Conservation (phyloP, 2,888 invertebrate species). For the Volucella zonaria region DNA sequence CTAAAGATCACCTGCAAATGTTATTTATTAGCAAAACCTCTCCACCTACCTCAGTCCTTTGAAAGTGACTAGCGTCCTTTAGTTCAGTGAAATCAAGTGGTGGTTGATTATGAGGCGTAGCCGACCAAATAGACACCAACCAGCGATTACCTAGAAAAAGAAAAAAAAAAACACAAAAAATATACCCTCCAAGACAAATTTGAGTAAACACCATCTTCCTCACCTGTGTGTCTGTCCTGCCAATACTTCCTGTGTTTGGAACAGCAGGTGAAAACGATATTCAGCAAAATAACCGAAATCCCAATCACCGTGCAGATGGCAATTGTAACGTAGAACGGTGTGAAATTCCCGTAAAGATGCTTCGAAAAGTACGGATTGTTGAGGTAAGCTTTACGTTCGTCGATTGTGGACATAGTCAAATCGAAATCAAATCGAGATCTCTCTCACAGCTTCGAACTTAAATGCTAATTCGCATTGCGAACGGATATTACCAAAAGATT, state of each 20-base stretch:
- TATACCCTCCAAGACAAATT: slow-evolving; percentile 20
- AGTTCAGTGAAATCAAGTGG: slow-evolving; percentile 91
- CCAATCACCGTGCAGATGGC: slow-evolving; percentile 90
- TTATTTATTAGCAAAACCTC: background rate
- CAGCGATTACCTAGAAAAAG: slow-evolving; percentile 89
- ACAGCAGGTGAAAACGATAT: slow-evolving; percentile 91
- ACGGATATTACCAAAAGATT: slow-evolving; percentile 4
- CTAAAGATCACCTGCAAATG: background rate
- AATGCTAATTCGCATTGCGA: slow-evolving; percentile 51
- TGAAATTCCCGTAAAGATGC: slow-evolving; percentile 88
- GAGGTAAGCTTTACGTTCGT: slow-evolving; percentile 85
- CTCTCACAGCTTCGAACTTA: slow-evolving; percentile 27
- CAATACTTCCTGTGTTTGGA: slow-evolving; percentile 91
- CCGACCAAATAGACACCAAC: slow-evolving; percentile 92
- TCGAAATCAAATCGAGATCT: slow-evolving; percentile 16
- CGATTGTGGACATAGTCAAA: slow-evolving; percentile 85
- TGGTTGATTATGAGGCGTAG: slow-evolving; percentile 91
- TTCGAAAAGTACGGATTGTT: slow-evolving; percentile 86
- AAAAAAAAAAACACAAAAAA: slow-evolving; percentile 20
- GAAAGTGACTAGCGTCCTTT: slow-evolving; percentile 83
- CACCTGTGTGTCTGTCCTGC: slow-evolving; percentile 90
- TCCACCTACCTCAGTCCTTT: slow-evolving; percentile 78
- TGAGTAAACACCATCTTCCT: background rate
- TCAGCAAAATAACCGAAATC: slow-evolving; percentile 88
- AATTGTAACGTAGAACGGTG: slow-evolving; percentile 92